A percentile compares a stretch with the other conserved stretches of the same genome.
Evolutionary conservation across 1,140 invertebrate genomes (phyloP).

Genomic region (Amyelois transitella): DNA sequence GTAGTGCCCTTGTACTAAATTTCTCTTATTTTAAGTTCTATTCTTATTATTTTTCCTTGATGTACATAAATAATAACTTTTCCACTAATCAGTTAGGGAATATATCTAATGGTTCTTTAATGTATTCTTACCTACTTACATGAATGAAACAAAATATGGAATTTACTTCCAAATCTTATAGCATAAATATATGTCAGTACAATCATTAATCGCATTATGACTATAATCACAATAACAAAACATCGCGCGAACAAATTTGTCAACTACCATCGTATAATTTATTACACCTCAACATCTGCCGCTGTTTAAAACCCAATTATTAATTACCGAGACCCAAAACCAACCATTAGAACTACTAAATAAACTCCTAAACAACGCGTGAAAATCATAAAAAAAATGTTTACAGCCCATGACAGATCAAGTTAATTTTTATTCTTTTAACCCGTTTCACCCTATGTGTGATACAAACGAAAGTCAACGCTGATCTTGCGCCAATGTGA

Average conservation of each 20-base stretch:
- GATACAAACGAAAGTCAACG: neutral
- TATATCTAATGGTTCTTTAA: too few relatives aligned
- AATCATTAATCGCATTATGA: neutral
- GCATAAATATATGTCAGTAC: too few relatives aligned
- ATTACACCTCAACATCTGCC: conserved; percentile 24
- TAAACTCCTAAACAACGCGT: conserved; percentile 59
- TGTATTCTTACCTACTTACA: too few relatives aligned
- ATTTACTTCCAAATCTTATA: too few relatives aligned
- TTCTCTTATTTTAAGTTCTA: too few relatives aligned
- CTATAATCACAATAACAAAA: neutral
- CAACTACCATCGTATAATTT: conserved; percentile 11
- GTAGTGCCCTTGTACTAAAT: too few relatives aligned
- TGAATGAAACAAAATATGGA: too few relatives aligned
- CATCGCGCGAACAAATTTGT: conserved; percentile 21
- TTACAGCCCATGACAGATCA: conserved; percentile 48
- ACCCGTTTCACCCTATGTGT: conserved; percentile 39
- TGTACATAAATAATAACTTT: too few relatives aligned
- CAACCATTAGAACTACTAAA: conserved; percentile 36
- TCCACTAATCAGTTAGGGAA: too few relatives aligned
- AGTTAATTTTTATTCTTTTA: conserved; percentile 32
- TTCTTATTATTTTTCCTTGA: too few relatives aligned
- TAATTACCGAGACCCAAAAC: conserved; percentile 20
- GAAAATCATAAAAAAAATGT: conserved; percentile 52
- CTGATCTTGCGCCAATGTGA: conserved; percentile 1
- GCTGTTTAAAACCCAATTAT: conserved; percentile 32